A percentile compares a stretch with the other conserved stretches of the same genome.
Conservation (phyloP, 2,113 vertebrate genomes). For the Cheilinus undulatus region DNA sequence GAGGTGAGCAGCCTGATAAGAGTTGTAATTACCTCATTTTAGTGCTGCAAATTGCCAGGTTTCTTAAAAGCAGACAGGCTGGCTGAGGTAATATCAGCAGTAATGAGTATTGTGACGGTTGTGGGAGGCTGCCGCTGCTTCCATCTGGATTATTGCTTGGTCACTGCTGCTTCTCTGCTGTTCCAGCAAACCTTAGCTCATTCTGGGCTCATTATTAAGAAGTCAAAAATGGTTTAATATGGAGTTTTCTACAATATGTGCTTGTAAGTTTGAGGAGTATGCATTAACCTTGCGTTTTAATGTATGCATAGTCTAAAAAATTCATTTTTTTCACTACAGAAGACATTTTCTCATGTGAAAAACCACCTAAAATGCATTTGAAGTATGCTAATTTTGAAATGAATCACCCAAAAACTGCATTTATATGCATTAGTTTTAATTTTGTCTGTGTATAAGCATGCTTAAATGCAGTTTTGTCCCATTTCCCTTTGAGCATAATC, state of each 20-base stretch:
- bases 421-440: background rate
- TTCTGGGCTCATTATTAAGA: constrained; percentile 34
- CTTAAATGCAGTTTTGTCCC: background rate
- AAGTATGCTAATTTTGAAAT: too few species aligned
- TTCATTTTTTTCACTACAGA: too few species aligned
- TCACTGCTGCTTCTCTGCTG: constrained; percentile 58
- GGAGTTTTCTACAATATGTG: constrained; percentile 4
- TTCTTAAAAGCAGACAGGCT: constrained; percentile 72
- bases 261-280: background rate
- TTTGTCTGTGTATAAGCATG: background rate
- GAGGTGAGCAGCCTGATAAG: constrained; percentile 74
- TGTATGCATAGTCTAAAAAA: too few species aligned
- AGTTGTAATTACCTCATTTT: constrained; percentile 80
- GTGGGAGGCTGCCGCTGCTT: constrained; percentile 50
- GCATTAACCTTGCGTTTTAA: constrained; percentile 1
- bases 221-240: constrained; percentile 25
- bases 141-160: constrained; percentile 72
- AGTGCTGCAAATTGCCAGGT: constrained; percentile 74
- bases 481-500: too few species aligned
- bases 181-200: constrained; percentile 40
- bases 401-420: background rate
- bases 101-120: constrained; percentile 76
- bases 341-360: too few species aligned
- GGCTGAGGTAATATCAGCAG: constrained; percentile 68
- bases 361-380: background rate